phyloP scores from a whole-genome alignment of 2,797 vertebrate genomes.

The Carapus acus region DNA sequence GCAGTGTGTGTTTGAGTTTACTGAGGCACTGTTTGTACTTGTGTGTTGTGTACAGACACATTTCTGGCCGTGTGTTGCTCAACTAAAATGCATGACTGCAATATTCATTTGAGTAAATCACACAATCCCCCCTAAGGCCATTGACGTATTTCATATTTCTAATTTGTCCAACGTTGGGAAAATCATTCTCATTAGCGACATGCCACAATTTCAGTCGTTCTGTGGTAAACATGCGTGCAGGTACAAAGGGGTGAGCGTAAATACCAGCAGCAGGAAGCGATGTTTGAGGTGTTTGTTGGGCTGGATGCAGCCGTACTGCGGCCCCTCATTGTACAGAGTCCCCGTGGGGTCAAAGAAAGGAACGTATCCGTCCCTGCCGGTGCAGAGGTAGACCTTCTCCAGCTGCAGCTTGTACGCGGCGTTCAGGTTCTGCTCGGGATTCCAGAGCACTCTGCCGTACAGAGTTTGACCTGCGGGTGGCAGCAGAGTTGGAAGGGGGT shows the following conservation, averaged over 20 bases:
- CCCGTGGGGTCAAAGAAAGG: slow-evolving; percentile 97
- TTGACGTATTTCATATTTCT: too few relatives aligned
- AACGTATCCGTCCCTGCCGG: slow-evolving; percentile 89
- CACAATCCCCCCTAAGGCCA: too few relatives aligned
- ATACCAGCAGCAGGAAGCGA: slow-evolving; percentile 90
- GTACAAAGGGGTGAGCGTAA: not conserved
- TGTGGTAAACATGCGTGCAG: not conserved
- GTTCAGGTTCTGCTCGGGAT: slow-evolving; percentile 93
- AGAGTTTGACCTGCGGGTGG: slow-evolving; percentile 83
- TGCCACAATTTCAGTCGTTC: not conserved
- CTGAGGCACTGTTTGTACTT: too few relatives aligned
- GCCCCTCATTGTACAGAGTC: slow-evolving; percentile 92
- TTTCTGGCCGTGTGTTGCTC: not conserved
- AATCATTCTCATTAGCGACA: too few relatives aligned
- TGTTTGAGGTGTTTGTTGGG: slow-evolving; percentile 94
- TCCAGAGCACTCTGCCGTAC: slow-evolving; percentile 93
- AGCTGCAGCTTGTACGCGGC: slow-evolving; percentile 89
- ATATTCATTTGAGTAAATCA: too few relatives aligned
- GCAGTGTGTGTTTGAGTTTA: not conserved
- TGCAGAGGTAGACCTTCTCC: slow-evolving; percentile 98
- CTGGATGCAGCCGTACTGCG: slow-evolving; percentile 96
- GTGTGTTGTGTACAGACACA: not conserved
- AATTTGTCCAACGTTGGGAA: too few relatives aligned
- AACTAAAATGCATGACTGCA: too few relatives aligned
- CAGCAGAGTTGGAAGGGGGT: not conserved